A percentile compares a stretch with the other conserved stretches of the same genome.
Evolutionary conservation across 2,797 vertebrate genomes (phyloP).

Genomic region (Macropodus opercularis): DNA sequence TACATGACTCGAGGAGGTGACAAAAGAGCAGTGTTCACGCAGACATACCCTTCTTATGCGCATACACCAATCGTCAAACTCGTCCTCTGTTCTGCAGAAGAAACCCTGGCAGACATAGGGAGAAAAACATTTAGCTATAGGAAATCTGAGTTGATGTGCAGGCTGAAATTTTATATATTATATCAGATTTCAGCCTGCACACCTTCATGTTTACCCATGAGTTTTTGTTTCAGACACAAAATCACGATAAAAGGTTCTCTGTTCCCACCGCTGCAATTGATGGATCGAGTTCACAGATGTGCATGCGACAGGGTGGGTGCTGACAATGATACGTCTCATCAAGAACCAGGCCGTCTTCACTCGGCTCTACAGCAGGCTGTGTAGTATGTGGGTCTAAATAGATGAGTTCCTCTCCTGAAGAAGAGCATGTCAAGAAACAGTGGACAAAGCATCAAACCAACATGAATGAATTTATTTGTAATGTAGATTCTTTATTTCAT

Average conservation of each 20-base stretch:
- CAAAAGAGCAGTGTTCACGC: constrained; percentile 4
- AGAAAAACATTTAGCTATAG: constrained; percentile 2
- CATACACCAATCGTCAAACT: constrained; percentile 96
- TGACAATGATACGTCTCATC: constrained; percentile 98
- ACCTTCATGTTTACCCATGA: constrained; percentile 4
- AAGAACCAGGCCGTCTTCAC: constrained; percentile 79
- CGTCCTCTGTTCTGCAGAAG: constrained; percentile 95
- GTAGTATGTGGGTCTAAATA: constrained; percentile 98
- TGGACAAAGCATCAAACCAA: no score
- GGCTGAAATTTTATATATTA: no score
- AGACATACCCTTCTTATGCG: constrained; percentile 90
- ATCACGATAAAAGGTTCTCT: not conserved
- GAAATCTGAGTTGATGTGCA: constrained; percentile 8
- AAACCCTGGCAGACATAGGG: constrained; percentile 86
- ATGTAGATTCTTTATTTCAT: constrained; percentile 40
- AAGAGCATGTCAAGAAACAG: constrained; percentile 4
- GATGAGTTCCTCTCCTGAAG: constrained; percentile 92
- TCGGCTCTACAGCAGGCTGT: constrained; percentile 88
- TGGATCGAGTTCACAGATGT: constrained; percentile 94
- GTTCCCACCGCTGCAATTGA: constrained; percentile 93
- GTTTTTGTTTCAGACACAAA: constrained; percentile 10
- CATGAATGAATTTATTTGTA: constrained; percentile 8
- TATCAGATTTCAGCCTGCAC: constrained; percentile 7
- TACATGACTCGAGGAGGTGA: not conserved
- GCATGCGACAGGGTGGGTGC: constrained; percentile 97